These are phyloP conservation scores for Eumerus sabulonum DNA, from an alignment of 2,888 invertebrate genomes.

Conservation along the genomic window DNA sequence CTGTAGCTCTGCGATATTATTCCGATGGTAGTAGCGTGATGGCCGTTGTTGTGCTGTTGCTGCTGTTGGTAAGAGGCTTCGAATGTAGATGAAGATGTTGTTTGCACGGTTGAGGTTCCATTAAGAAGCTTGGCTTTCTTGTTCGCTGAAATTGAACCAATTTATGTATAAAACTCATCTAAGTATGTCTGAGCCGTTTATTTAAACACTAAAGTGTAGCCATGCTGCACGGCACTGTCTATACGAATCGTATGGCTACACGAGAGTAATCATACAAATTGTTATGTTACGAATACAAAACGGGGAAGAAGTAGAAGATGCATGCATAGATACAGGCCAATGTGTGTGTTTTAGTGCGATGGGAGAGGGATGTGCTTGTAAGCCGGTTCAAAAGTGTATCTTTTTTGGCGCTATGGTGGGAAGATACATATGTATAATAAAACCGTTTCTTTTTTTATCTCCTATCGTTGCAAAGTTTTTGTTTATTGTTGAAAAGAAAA, in stretches of 20 bases:
- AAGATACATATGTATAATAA: slow-evolving; percentile 4
- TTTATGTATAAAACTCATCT: slow-evolving; percentile 74
- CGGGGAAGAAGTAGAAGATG: slow-evolving; percentile 15
- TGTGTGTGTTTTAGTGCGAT: slow-evolving; percentile 9
- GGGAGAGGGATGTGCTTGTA: too few relatives aligned
- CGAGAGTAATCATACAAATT: slow-evolving; percentile 45
- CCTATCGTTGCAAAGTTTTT: neutral
- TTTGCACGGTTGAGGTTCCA: slow-evolving; percentile 73
- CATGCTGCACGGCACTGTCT: slow-evolving; percentile 51
- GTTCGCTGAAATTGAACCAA: slow-evolving; percentile 79
- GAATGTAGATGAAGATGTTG: slow-evolving; percentile 62
- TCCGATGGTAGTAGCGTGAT: slow-evolving; percentile 67
- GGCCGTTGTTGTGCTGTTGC: slow-evolving; percentile 47
- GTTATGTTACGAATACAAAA: slow-evolving; percentile 54
- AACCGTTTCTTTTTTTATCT: slow-evolving; percentile 34
- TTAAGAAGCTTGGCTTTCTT: slow-evolving; percentile 80
- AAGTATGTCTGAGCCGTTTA: slow-evolving; percentile 58
- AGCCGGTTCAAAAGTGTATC: too few relatives aligned
- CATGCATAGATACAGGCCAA: slow-evolving; percentile 22
- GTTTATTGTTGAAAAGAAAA: slow-evolving; percentile 15
- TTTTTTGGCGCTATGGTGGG: slow-evolving; percentile 7
- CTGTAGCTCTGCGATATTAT: slow-evolving; percentile 72
- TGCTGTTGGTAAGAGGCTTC: slow-evolving; percentile 66
- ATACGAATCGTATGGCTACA: too few relatives aligned
- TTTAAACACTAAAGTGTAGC: slow-evolving; percentile 55